Evolutionary conservation across 1,140 invertebrate species (phyloP).

Genomic region (Orussus abietinus): DNA sequence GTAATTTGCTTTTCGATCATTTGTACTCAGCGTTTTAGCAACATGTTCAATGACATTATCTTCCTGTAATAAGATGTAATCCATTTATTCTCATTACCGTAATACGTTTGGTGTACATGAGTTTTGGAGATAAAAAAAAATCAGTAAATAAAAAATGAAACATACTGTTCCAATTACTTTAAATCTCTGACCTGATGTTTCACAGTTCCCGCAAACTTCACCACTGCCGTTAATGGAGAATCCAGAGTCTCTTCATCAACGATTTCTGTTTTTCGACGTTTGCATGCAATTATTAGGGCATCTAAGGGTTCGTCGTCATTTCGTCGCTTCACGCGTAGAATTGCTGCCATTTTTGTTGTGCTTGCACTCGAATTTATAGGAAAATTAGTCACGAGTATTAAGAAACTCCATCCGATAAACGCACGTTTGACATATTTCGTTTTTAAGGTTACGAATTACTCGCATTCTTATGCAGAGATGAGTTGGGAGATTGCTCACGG

Average conservation of each 20-base stretch:
- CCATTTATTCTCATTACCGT: constrained; percentile 1
- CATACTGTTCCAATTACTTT: constrained; percentile 2
- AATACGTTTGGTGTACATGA: background rate
- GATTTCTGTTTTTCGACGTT: constrained; percentile 48
- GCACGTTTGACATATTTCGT: too few relatives aligned
- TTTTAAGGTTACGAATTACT: too few relatives aligned
- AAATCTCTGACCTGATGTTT: constrained; percentile 38
- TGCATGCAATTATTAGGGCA: constrained; percentile 56
- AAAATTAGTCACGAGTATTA: too few relatives aligned
- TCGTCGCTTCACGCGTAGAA: constrained; percentile 57
- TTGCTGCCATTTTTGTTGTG: constrained; percentile 52
- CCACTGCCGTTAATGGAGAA: constrained; percentile 43
- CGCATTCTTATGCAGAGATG: too few relatives aligned
- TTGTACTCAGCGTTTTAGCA: constrained; percentile 33
- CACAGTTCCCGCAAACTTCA: constrained; percentile 58
- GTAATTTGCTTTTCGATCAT: constrained; percentile 36
- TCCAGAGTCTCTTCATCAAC: constrained; percentile 18
- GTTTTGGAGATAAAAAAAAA: background rate
- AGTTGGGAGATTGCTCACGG: too few relatives aligned
- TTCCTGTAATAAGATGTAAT: constrained; percentile 34
- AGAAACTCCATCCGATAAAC: too few relatives aligned
- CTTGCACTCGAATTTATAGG: too few relatives aligned
- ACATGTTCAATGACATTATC: constrained; percentile 44
- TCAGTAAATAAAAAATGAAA: constrained; percentile 6
- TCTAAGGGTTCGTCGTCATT: constrained; percentile 56